Evolutionary conservation across 2,888 invertebrate genomes (phyloP).

Genomic region (Capitulum mitella): DNA sequence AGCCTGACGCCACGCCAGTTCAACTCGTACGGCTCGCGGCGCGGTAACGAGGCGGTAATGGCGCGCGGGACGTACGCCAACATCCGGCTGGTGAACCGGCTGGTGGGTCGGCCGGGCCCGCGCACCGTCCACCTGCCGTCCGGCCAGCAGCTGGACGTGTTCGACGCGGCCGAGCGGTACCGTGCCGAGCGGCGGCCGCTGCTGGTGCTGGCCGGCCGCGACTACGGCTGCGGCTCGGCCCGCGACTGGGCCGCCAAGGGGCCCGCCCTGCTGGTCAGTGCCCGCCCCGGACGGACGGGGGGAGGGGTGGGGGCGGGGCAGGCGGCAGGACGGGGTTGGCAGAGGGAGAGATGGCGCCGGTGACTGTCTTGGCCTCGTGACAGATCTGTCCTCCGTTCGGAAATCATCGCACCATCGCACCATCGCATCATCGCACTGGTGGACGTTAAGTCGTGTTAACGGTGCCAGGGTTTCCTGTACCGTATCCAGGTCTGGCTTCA

Average conservation of each 20-base stretch:
- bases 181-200: slow-evolving; percentile 55
- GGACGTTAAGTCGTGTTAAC: no score
- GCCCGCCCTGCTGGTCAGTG: slow-evolving; percentile 37
- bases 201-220: slow-evolving; percentile 38
- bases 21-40: slow-evolving; percentile 93
- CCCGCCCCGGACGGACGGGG: no score
- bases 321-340: slow-evolving; percentile 34
- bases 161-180: slow-evolving; percentile 51
- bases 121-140: slow-evolving; percentile 48
- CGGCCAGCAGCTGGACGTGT: slow-evolving; percentile 47
- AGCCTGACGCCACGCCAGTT: slow-evolving; percentile 42
- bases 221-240: slow-evolving; percentile 35
- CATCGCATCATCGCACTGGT: no score
- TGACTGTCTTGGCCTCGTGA: no score
- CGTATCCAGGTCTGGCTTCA: no score
- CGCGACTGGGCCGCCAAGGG: slow-evolving; percentile 37
- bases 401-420: no score
- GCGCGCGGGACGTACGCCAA: slow-evolving; percentile 68
- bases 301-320: slow-evolving; percentile 37
- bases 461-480: no score
- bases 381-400: no score
- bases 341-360: slow-evolving; percentile 33
- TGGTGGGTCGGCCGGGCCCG: slow-evolving; percentile 45
- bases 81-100: slow-evolving; percentile 51
- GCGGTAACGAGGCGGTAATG: slow-evolving; percentile 97